phyloP scores from a whole-genome alignment of 2,888 invertebrate species.

The Caenorhabditis afra region DNA sequence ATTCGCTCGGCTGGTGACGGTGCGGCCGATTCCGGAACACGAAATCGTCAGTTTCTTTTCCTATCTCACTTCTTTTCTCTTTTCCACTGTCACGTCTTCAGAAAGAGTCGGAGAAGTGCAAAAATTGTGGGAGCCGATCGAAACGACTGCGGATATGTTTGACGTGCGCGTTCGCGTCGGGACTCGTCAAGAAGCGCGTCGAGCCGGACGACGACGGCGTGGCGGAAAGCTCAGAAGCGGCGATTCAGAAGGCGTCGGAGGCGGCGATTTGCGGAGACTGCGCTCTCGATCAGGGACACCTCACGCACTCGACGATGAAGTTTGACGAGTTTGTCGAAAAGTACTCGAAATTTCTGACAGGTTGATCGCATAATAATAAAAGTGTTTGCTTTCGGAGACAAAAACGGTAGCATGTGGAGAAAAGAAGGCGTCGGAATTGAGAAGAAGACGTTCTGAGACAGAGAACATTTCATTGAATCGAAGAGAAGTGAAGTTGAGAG shows the following conservation, averaged over 20 bases:
- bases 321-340: conserved; percentile 12
- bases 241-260: background rate
- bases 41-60: no score
- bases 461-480: no score
- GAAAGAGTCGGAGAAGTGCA: background rate
- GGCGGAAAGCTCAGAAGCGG: background rate
- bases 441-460: no score
- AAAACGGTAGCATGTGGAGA: no score
- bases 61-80: no score
- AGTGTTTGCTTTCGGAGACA: no score
- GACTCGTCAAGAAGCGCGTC: conserved; percentile 2
- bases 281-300: conserved; percentile 28
- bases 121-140: background rate
- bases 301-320: conserved; percentile 5
- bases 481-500: no score
- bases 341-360: background rate
- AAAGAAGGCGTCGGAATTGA: no score
- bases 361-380: no score
- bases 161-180: conserved; percentile 1
- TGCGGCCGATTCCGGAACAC: background rate
- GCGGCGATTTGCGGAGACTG: conserved; percentile 38
- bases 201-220: background rate
- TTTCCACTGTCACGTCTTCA: no score
- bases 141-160: conserved; percentile 21
- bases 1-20: background rate